Evolutionary conservation across 1,140 invertebrate species (phyloP), one percentile per base, ranked within the genome.

Genomic region (Bombus balteatus): DNA sequence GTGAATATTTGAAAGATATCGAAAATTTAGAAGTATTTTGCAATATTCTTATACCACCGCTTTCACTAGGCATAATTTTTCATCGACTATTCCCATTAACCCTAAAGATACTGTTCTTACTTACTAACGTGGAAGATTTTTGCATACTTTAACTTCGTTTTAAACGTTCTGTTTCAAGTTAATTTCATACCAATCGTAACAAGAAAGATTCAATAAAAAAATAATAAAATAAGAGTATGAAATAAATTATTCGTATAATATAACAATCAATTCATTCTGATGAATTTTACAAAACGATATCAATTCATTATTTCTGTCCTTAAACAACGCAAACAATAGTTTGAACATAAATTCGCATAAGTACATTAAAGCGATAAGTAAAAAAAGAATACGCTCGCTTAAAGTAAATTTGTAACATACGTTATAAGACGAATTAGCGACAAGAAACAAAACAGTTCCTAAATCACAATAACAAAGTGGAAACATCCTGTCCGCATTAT

Each of bases 51-150:
- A 71, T 43, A 75, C 65, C 74, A 77, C 22, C 57, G 32, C 71
- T 71, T 71, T 57, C 47, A 41, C 86, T 87, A 87, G 74, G 47
- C 41, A 47, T 87, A 87, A 66, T 78, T 65, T 74, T 75, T 84
- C 43, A 87, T 59, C 75, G n/a, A 84, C 34, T 87, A 87, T 84
- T 70, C 82, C 71, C 34, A 80, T 89, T 90, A 90, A 85, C 57
- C 77, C 89, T 90, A 90, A n/a, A 25, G 59, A 68, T 90, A 87
- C 59, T 88, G 68, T 53, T 79, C 89, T 90, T 90, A 90, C 37
- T 86, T 34, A n/a, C 75, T 90, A 90, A 70, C 2, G 41, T 86
- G 88, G 88, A 90, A 90, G 89, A 90, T 90, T 87, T 76, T 83
- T 57, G n/a, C 65, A 39, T 76, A 79, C 62, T 62, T 87, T 57